Evolutionary conservation across 1,140 invertebrate species (phyloP), one percentile per base, ranked within the genome.

Genomic region (Scaptomyza hsui): DNA sequence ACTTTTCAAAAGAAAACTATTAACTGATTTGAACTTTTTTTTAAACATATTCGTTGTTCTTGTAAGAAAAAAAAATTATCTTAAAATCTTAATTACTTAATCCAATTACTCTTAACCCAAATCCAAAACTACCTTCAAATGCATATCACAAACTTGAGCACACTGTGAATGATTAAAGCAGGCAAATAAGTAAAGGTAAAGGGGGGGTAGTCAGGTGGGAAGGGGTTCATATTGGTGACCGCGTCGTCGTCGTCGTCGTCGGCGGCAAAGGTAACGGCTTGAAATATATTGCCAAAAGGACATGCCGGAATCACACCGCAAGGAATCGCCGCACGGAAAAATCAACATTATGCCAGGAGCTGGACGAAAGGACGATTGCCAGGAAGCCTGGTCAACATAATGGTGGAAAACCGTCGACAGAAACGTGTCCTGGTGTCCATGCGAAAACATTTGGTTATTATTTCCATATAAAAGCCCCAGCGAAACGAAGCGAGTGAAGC

Each of bases 281-380:
- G 63, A 88, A 88, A 88, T 88, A 88, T 88, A 88, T 88, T 76
- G 78, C 48, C 82, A 51, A 89, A 88, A 88, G 82, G 82, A 88
- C 82, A 88, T 52, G 78, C 75, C 72, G 64, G 83, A 89, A 88
- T 88, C 83, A 89, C 82, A 88, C 82, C 82, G 75, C 82, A 88
- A 88, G 82, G 82, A 88, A 88, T 88, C 82, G 82, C 78, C 67
- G 60, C 76, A 71, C 71, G 60, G 72, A 71, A 72, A 88, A 88
- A 86, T 86, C 82, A 86, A 89, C 82, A 88, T 88, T 88, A 88
- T 88, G 83, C 81, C 55, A 5, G n/a, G 57, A 65, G 68, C 61
- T 61, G 53, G 62, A 24, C 24, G 7, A 13, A 10, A 32, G 7
- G 9, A 67, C 69, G 63, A 72, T 65, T 70, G 67, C 57, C 65